Evolutionary conservation across 2,113 vertebrate species (phyloP).

Genomic region (Lutjanus erythropterus): DNA sequence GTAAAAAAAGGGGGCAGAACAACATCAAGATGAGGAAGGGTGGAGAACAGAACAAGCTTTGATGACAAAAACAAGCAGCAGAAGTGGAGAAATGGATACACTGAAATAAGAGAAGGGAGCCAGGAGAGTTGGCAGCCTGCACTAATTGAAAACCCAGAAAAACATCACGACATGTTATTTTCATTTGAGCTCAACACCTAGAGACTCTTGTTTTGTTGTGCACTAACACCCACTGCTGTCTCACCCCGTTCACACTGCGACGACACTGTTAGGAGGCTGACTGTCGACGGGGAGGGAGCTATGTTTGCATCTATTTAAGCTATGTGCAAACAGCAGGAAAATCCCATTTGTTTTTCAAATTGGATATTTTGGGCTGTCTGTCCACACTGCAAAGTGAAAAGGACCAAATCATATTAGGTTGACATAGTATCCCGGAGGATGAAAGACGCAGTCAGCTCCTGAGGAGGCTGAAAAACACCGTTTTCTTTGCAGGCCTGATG

Average conservation of each 20-base stretch:
- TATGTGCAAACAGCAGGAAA: conserved; percentile 28
- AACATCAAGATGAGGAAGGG: conserved; percentile 3
- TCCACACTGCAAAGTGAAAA: not conserved
- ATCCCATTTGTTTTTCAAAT: conserved; percentile 32
- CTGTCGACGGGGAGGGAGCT: not conserved
- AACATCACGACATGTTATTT: conserved; percentile 28
- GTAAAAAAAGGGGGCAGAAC: conserved; percentile 3
- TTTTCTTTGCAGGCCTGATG: not conserved
- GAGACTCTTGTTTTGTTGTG: conserved; percentile 19
- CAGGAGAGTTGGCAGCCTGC: not conserved
- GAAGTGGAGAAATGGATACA: not conserved
- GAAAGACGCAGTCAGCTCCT: not conserved
- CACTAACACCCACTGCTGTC: conserved; percentile 40
- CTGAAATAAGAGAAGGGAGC: not conserved
- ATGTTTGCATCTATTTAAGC: conserved; percentile 34
- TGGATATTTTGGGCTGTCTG: not conserved
- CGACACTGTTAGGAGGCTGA: conserved; percentile 20
- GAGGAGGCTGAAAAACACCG: not conserved
- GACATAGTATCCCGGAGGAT: not conserved
- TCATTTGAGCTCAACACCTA: conserved; percentile 13
- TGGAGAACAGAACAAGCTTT: not conserved
- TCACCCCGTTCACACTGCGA: conserved; percentile 42
- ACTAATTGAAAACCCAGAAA: conserved; percentile 29
- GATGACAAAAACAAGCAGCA: not conserved
- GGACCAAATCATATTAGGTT: not conserved